These are phyloP conservation scores for Tauraco erythrolophus DNA, from an alignment of 2,113 vertebrate species.

Conservation along the genomic window DNA sequence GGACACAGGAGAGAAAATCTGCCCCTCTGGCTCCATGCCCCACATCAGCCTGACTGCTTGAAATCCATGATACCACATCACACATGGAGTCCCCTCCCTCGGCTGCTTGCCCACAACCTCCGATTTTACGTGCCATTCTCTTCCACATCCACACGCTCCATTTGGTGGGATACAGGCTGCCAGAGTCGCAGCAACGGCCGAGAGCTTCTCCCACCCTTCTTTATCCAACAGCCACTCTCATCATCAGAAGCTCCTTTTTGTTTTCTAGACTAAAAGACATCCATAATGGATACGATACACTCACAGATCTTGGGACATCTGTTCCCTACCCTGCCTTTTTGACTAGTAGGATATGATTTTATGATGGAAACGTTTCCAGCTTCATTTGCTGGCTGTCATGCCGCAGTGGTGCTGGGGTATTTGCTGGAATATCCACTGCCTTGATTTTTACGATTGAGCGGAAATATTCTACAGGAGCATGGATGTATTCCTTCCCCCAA, in stretches of 20 bases:
- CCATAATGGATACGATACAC: rapidly evolving
- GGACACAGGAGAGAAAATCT: neutral
- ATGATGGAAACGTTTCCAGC: neutral
- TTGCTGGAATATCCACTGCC: neutral
- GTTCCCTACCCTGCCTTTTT: neutral
- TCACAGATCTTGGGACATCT: neutral
- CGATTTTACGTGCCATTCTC: neutral
- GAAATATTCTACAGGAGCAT: neutral
- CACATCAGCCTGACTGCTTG: neutral
- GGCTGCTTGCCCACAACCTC: neutral
- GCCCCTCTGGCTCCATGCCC: neutral
- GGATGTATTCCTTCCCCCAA: neutral
- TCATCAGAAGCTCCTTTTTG: neutral
- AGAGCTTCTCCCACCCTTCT: neutral
- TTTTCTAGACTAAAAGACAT: neutral
- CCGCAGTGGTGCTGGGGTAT: neutral
- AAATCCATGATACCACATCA: rapidly evolving
- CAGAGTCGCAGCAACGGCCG: rapidly evolving
- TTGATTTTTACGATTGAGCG: neutral
- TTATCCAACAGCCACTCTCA: neutral
- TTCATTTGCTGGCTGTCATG: neutral
- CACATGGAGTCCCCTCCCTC: neutral
- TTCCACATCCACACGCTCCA: rapidly evolving
- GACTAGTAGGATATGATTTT: neutral
- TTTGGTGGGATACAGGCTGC: neutral